Evolutionary conservation across 2,888 invertebrate genomes (phyloP), one percentile per base, ranked within the genome.

Genomic region (Mesorhabditis belari): DNA sequence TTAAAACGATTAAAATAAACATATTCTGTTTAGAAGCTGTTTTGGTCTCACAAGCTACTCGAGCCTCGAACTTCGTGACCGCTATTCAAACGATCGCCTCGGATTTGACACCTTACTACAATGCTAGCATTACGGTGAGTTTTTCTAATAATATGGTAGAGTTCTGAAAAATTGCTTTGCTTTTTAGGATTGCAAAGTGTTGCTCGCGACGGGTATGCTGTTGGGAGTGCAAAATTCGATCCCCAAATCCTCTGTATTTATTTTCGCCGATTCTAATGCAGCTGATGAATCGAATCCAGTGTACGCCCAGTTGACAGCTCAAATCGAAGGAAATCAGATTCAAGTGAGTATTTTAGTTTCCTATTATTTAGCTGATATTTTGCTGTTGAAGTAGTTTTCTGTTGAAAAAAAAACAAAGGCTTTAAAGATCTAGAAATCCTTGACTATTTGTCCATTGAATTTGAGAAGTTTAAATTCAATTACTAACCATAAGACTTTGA

Each of bases 261-360:
- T 74, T 9, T 76, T 75, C 60, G 24, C 73, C 49, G 74, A 76
- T 57, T 70, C 75, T 6, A 65, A 69, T 24, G 71, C 66, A 19
- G 63, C 64, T 25, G 63, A 64, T 6, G 51, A 50, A 23, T 17
- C 35, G 9, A 35, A 9, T 17, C 17, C 9, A 6, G 9, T 35
- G 35, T 50, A 12, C 49, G 57, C 19, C 49, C 44, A 35, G 44
- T 17, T 35, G 12, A 35, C n/a, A n/a, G 44, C 44, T 17, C 12
- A 9, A 1, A n/a, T 35, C 12, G 44, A 35, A n/a, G 12, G n/a
- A 35, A n/a, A 17, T 35, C 44, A 35, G n/a, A n/a, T 35, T 35
- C 44, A 35, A n/a, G 44, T 35, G n/a, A n/a, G n/a, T n/a, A n/a
- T n/a, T n/a, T n/a, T n/a, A n/a, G n/a, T n/a, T n/a, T n/a, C n/a